Evolutionary conservation across 2,888 invertebrate genomes (phyloP), one percentile per base, ranked within the genome.

Genomic region (Carterocephalus palaemon): DNA sequence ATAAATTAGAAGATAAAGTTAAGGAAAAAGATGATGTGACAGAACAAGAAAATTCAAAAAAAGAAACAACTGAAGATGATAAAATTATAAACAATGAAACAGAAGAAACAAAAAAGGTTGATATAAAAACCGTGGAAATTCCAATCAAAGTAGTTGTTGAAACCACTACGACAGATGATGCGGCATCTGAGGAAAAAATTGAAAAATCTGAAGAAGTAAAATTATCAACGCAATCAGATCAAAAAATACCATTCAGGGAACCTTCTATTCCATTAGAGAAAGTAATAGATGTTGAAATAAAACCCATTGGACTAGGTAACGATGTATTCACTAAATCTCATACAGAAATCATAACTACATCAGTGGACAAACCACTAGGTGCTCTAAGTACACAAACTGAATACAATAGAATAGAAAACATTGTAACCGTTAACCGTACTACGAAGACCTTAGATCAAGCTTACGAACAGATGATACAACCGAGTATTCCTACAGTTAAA

Each of bases 261-360:
- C 83, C 82, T 15, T 80, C 85, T 2, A 69, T 84, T 17, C 84
- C 82, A 8, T 62, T 85, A 10, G 86, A 86, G 15, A 85, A 82
- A 60, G 80, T 82, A 15, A 83, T 84, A 65, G 83, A 81, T 52
- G 67, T 85, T 24, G 86, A 86, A 67, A 86, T 87, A 12, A 87
- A 85, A 49, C 85, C 87, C 1, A 83, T 86, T 32, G 76, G 77
- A 9, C 69, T 76, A 33, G 64, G 69, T 5, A 59, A 66, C n/a
- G 75, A 75, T 56, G 60, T 75, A 2, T 66, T 82, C 23, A 75
- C 78, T 4, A 85, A 81, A 59, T 67, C 80, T 5, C 76, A 72
- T 22, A 85, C 85, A 17, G 83, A 85, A 75, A 84, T 83, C 3
- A 77, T 75, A 13, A 78, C 70, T 3, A 78, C 67, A 33, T 64